Conservation (phyloP, 2,888 invertebrate species). For the Drosophila multiciliata region DNA sequence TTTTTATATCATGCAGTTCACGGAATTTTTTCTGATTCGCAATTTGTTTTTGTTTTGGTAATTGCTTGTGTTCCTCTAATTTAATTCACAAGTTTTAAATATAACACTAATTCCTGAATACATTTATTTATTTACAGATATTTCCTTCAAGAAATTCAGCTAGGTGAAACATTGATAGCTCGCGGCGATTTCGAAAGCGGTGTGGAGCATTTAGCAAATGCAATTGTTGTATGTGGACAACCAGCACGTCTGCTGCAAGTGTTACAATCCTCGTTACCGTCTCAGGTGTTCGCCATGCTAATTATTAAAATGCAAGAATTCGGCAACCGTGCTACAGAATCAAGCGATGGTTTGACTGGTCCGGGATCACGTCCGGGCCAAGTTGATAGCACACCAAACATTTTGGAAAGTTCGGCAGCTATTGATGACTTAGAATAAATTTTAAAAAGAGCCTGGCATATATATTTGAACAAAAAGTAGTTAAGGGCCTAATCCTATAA, state of each 20-base stretch:
- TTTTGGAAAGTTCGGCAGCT: slow-evolving; percentile 67
- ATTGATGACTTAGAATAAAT: slow-evolving; percentile 84
- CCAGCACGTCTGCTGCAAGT: slow-evolving; percentile 84
- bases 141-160: slow-evolving; percentile 91
- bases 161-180: slow-evolving; percentile 95
- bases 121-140: slow-evolving; percentile 82
- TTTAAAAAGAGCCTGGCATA: slow-evolving; percentile 37
- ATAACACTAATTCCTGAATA: background rate
- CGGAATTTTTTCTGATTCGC: too few relatives aligned
- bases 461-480: slow-evolving; percentile 57
- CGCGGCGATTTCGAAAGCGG: slow-evolving; percentile 95
- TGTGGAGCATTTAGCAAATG: slow-evolving; percentile 98
- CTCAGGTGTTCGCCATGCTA: slow-evolving; percentile 95
- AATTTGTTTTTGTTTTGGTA: too few relatives aligned
- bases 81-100: background rate
- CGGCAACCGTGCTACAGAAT: slow-evolving; percentile 80
- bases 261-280: slow-evolving; percentile 97
- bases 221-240: slow-evolving; percentile 98
- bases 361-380: slow-evolving; percentile 57
- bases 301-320: slow-evolving; percentile 88
- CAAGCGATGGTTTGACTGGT: slow-evolving; percentile 75
- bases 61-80: background rate
- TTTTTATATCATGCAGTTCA: too few relatives aligned
- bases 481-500: slow-evolving; percentile 58
- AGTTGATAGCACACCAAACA: slow-evolving; percentile 66